Evolutionary conservation across 2,113 vertebrate genomes (phyloP), one percentile per base, ranked within the genome.

Genomic region (Cervus canadensis): DNA sequence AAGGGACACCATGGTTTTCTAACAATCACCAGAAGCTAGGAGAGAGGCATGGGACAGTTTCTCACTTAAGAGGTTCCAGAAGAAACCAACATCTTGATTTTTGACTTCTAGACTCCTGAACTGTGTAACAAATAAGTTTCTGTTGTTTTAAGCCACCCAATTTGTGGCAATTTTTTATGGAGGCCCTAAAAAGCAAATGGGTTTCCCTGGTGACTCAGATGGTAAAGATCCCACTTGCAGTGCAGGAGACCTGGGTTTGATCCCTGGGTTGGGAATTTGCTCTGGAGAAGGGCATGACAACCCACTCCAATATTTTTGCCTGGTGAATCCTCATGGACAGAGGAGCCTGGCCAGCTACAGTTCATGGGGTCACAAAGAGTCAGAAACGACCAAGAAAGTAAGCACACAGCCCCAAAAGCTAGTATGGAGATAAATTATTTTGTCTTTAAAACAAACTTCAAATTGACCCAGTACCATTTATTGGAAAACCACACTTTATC

Each of bases 361-460:
- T 71, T 71, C n/a, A 71, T 71, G 64, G 5, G n/a, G n/a, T 71
- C 5, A 0, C 67, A 74, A 71, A 74, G 67, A 74, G n/a, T 74
- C 10, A 74, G 36, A 40, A 21, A 74, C 0, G 6, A 40, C 36
- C 11, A 3, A 25, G 5, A 11, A 12, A 6, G 6, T 74, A 40
- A 74, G 21, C 67, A 74, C 67, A 74, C 4, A 67, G 19, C 59
- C 48, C 93, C 21, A 45, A 57, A 76, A 87, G 40, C 40, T 79
- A 62, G 62, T 52, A 33, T 1, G 3, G 28, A 6, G 56, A 30
- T 26, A 76, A 93, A 76, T 43, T 54, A 52, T 43, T 62, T 71
- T 82, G 15, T 71, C 64, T 95, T 84, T 30, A 43, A 67, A 48
- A 50, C 10, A 36, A 19, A 90, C 26, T 60, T 60, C 30, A 48